phyloP scores from a whole-genome alignment of 2,113 vertebrate species.

The Chlorocebus sabaeus region DNA sequence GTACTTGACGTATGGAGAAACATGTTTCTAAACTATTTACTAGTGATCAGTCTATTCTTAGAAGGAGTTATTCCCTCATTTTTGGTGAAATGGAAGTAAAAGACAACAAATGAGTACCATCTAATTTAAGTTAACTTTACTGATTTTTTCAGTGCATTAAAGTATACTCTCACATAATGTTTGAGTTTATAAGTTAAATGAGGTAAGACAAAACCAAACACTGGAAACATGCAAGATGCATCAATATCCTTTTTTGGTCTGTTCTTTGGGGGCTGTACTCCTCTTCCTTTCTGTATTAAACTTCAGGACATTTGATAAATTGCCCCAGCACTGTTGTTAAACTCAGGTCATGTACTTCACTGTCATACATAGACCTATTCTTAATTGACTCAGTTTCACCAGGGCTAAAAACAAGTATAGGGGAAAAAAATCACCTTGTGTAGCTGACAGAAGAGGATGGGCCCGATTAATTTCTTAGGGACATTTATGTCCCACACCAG shows the following conservation, averaged over 20 bases:
- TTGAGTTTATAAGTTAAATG: neutral
- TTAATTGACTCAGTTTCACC: neutral
- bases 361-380: neutral
- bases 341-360: neutral
- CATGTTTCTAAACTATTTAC: neutral
- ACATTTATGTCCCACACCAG: neutral
- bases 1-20: neutral
- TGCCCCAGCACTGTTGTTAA: neutral
- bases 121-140: slow-evolving; percentile 5
- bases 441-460: neutral
- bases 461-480: neutral
- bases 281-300: neutral
- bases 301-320: neutral
- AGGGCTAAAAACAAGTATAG: neutral
- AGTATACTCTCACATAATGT: neutral
- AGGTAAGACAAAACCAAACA: neutral
- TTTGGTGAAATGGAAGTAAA: neutral
- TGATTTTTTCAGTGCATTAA: neutral
- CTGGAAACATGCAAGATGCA: neutral
- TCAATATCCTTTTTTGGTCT: neutral
- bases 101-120: neutral
- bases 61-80: neutral
- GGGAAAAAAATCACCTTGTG: neutral
- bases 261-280: neutral
- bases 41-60: neutral